Base-by-base conservation (phyloP, 2,797 vertebrate species). In the Brachyalestes nurse region DNA sequence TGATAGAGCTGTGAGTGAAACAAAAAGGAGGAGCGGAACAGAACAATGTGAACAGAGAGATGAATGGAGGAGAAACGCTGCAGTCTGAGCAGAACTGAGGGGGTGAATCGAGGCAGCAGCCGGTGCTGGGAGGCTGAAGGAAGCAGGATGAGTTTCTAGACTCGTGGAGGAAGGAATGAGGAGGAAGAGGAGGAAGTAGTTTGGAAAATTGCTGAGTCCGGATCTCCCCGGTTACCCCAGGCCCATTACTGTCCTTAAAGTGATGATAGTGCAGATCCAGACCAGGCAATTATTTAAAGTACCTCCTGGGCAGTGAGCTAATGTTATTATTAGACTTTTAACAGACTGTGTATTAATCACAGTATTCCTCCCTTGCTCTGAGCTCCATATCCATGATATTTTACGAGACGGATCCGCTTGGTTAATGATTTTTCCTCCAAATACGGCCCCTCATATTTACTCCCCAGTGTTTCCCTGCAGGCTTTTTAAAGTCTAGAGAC, bases 251-350 rank as follows among this genome's bases (percentile, higher is more conserved):
- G 92, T 90, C 88, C 85, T 84, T 86, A 95, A 94, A 95, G 92
- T 95, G 95, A 95, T 95, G 96, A 94, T 92, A 92, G 90, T 93
- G 95, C 94, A 96, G 84, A 93, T 96, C 96, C 90, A 88, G 92
- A 90, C 91, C 90, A 95, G 91, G 92, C 94, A 96, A 96, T 99
- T 97, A 97, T 95, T 96, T 96, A 97, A 97, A 98, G 96, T 94
- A 95, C 95, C 91, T 93, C 57, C 85, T 87, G 91, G 93, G 91
- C 93, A 94, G 88, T 81, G 90, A 92, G 90, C 93, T 95, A 95
- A 95, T 94, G 90, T 93, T 91, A 91, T 94, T 95, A 93, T 92
- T 92, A 91, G 91, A 89, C 90, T 92, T 93, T 94, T 94, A 95
- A 92, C 92, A 90, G 90, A 86, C 80, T 88, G 74, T 88, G 81